Base-by-base conservation (phyloP, 2,888 invertebrate genomes). In the Erannis defoliaria region DNA sequence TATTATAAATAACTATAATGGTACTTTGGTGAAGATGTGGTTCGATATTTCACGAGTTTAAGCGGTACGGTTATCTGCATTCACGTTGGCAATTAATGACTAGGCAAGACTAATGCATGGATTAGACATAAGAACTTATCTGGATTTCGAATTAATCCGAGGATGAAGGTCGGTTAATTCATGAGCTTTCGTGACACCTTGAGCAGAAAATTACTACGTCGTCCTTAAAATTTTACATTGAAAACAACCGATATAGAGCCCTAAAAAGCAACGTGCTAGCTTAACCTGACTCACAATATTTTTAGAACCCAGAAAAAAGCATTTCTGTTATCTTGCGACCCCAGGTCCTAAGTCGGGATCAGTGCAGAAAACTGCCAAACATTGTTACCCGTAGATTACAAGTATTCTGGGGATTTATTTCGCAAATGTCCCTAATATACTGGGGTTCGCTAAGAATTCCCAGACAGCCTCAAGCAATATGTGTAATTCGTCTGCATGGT, bases 261-360 rank as follows among this genome's bases (percentile, higher is more conserved):
- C n/a, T n/a, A n/a, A 43, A 10, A 29, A 29, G 29, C 1, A 16
- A 2, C 16, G 5, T 10, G 5, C 37, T 45, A 45, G 3, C n/a
- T 46, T 23, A 5, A 23, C 56, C 10, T 9, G 23, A 50, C 26
- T 37, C 19, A 8, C 5, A 29, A 45, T 38, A 19, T 33, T 38
- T 33, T 29, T n/a, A 23, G 18, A 12, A 21, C 29, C 5, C 21
- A 31, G 12, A 33, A 5, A 38, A 33, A 58, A 16, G 40, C 37
- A 29, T 58, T 45, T 42, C 46, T 58, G 18, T 59, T 64, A 66
- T 65, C 67, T 57, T 10, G 43, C 19, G 42, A 26, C 59, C 35
- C 33, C 48, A 50, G 55, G 18, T 46, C 49, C 48, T 64, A 60
- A 57, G 59, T 50, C 56, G 45, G 62, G 62, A 50, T 58, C 49